Evolutionary conservation across 2,888 invertebrate genomes (phyloP).

Genomic region (Lepidonotus clava): DNA sequence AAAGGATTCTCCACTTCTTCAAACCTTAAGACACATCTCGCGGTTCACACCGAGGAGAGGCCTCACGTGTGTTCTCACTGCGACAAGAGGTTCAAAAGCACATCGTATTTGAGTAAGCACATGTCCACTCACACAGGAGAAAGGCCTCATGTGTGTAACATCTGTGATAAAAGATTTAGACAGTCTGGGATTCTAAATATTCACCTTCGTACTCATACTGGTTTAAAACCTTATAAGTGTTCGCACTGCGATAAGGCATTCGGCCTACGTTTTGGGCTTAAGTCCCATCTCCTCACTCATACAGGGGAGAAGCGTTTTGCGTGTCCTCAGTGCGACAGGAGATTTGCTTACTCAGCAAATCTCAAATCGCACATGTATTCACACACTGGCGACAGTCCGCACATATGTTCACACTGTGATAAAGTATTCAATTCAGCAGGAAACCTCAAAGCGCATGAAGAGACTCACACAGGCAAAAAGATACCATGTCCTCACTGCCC

Average conservation of each 20-base stretch:
- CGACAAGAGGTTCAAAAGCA: background rate
- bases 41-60: background rate
- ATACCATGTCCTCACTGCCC: no score
- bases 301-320: background rate
- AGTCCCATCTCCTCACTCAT: background rate
- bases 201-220: background rate
- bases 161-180: background rate
- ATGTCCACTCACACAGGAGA: conserved; percentile 4
- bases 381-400: background rate
- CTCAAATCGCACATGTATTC: background rate
- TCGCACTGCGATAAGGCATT: background rate
- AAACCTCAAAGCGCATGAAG: background rate
- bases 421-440: no score
- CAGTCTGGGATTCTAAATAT: background rate
- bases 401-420: no score
- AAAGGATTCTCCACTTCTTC: background rate
- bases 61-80: background rate
- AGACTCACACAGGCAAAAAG: background rate
- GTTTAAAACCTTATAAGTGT: background rate
- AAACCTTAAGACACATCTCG: background rate
- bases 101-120: background rate
- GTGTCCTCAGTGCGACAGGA: background rate
- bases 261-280: background rate
- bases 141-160: background rate
- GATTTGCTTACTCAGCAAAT: background rate